Conservation (phyloP, 2,888 invertebrate genomes). For the Callosobruchus maculatus region DNA sequence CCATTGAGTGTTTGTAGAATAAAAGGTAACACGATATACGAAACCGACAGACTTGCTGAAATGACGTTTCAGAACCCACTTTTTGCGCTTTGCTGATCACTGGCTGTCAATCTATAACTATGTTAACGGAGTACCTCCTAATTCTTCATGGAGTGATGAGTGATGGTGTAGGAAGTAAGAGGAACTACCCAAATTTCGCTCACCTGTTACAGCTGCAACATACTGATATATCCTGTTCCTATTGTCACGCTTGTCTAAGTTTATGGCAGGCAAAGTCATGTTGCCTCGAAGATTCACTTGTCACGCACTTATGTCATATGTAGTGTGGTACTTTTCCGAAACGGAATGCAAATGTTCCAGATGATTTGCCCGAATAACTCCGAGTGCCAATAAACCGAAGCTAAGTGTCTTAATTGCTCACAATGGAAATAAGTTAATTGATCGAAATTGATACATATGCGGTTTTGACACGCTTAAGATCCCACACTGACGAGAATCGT, state of each 20-base stretch:
- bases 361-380: not conserved
- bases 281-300: not conserved
- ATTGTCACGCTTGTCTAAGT: not conserved
- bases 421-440: not conserved
- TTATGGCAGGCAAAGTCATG: not conserved
- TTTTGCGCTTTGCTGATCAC: too few species aligned
- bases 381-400: not conserved
- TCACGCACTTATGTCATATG: not conserved
- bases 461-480: not conserved
- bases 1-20: too few species aligned
- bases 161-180: too few species aligned
- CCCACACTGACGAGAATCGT: not conserved
- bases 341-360: not conserved
- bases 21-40: too few species aligned
- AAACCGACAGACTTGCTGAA: too few species aligned
- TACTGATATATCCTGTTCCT: constrained; percentile 33
- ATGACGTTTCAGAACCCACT: too few species aligned
- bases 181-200: constrained; percentile 13
- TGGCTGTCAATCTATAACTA: too few species aligned
- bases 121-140: too few species aligned
- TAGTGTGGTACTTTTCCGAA: not conserved
- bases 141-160: too few species aligned
- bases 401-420: not conserved
- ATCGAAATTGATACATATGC: not conserved
- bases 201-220: constrained; percentile 35